These are phyloP conservation scores for Pseudonaja textilis DNA, from an alignment of 2,113 vertebrate genomes.

Conservation along the genomic window DNA sequence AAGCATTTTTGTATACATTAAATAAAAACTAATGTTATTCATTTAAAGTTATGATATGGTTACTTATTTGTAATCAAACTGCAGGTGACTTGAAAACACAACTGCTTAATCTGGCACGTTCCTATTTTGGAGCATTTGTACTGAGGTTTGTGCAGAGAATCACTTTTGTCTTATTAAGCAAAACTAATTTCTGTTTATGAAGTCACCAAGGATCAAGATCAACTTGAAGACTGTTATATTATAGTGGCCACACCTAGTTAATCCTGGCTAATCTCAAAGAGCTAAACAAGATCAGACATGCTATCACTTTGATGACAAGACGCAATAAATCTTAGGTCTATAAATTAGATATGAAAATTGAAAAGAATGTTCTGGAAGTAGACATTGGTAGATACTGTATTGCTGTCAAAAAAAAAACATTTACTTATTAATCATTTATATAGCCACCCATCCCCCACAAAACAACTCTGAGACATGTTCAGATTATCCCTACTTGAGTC, in stretches of 20 bases:
- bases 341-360: neutral
- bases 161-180: neutral
- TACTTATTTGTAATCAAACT: neutral
- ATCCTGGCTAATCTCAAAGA: neutral
- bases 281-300: neutral
- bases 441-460: neutral
- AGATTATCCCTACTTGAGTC: neutral
- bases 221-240: neutral
- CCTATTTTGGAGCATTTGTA: neutral
- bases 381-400: neutral
- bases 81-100: neutral
- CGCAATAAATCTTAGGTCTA: neutral
- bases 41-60: neutral
- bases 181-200: neutral
- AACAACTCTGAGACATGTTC: neutral
- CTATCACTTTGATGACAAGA: neutral
- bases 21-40: neutral
- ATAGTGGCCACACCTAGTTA: neutral
- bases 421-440: neutral
- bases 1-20: neutral
- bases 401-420: neutral
- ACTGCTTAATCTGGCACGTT: neutral
- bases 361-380: neutral
- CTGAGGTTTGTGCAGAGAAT: neutral
- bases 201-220: neutral